Evolutionary conservation across 2,888 invertebrate genomes (phyloP), one percentile per base, ranked within the genome.

Genomic region (Pollenia griseotomentosa): DNA sequence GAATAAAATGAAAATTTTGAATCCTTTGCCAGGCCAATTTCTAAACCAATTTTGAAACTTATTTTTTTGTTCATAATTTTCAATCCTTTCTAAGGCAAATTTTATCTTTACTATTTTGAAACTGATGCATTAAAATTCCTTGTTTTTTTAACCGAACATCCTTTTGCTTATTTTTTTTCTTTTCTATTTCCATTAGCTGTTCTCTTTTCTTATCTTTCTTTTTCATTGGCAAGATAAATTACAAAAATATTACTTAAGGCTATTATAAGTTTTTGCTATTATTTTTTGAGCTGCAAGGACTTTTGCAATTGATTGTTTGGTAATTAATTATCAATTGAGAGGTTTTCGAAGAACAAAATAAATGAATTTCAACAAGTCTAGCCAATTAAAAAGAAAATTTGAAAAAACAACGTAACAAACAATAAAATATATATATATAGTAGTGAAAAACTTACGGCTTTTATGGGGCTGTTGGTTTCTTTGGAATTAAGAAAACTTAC

Each of bases 301-400:
- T 84, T 59, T 90, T 90, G 88, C 85, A 93, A 92, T 92, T 92
- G 92, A 92, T 93, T 83, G 83, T 93, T 91, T 92, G 92, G 92
- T 93, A 93, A 93, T 92, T 92, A 93, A 92, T 93, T 93, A 92
- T 92, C 92, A 91, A 92, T 82, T 74, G 75, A 83, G 70, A 77
- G 63, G 42, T 63, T 63, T 68, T 75, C 8, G 40, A 33, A 91
- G 23, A 82, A 48, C n/a, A 57, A 68, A 42, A 14, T 59, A 71
- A 82, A 77, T 33, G 33, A 33, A 73, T 48, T 70, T 79, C 66
- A 81, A 78, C 74, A 70, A 70, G 87, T 84, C 87, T 87, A 82
- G 84, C 84, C 87, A 84, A 87, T 87, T 84, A 77, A 63, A 59
- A 23, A 19, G 57, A 40, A 12, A 68, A 55, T 3, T 9, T 7